Conservation (phyloP, 2,797 vertebrate genomes). For the Limnodromus scolopaceus region DNA sequence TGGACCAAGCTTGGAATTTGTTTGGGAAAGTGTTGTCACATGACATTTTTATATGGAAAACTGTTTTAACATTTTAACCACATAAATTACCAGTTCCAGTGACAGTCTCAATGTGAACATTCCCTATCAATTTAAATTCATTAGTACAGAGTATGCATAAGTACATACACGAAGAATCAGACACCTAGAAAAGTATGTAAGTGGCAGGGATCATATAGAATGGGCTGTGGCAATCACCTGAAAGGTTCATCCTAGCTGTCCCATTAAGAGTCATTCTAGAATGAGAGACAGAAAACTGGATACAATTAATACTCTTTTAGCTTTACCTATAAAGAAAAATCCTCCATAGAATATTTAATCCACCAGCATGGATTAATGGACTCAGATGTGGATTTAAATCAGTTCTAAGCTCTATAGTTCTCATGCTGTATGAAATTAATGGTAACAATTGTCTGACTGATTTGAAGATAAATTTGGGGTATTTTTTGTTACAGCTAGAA, state of each 20-base stretch:
- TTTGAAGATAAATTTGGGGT: background rate
- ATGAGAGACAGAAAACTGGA: background rate
- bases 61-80: background rate
- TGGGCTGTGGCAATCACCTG: background rate
- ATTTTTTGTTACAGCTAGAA: background rate
- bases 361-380: background rate
- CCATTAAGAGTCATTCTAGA: background rate
- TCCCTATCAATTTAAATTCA: background rate
- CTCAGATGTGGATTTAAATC: background rate
- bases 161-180: background rate
- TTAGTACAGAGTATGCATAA: background rate
- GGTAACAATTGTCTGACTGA: background rate
- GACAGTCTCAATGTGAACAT: background rate
- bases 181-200: background rate
- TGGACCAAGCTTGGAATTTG: background rate
- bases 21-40: background rate
- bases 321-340: background rate
- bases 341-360: background rate
- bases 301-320: background rate
- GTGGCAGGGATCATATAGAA: background rate
- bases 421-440: background rate
- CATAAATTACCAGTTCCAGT: background rate
- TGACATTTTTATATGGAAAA: background rate
- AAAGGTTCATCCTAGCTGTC: background rate
- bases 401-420: background rate